A percentile compares a stretch with the other conserved stretches of the same genome.
phyloP scores from a whole-genome alignment of 2,113 vertebrate genomes.

The Anhinga rufa region DNA sequence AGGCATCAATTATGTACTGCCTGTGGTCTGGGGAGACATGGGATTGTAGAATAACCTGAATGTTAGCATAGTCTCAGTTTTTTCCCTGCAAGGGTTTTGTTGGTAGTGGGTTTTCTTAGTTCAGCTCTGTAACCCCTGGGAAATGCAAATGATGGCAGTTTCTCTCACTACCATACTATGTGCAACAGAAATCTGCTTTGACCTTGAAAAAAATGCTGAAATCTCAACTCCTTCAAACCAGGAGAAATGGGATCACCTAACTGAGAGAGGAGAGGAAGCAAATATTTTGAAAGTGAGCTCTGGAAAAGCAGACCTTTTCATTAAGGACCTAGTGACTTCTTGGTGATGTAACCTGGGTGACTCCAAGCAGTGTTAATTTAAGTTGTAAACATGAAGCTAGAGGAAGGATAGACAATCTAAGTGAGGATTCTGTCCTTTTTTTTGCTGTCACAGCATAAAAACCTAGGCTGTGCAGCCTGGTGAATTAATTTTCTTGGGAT shows the following conservation, averaged over 20 bases:
- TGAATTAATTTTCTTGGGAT: conserved; percentile 19
- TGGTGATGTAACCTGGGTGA: background rate
- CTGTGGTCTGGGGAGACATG: background rate
- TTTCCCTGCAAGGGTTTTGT: background rate
- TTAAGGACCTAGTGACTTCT: background rate
- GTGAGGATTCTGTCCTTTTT: background rate
- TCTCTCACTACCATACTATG: background rate
- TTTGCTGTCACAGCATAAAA: background rate
- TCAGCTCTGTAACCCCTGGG: background rate
- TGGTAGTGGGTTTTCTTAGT: background rate
- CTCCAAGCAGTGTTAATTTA: background rate
- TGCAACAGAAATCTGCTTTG: background rate
- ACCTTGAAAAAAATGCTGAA: background rate
- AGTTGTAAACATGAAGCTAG: background rate
- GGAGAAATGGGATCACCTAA: background rate
- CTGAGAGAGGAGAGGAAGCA: background rate
- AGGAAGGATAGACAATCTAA: background rate
- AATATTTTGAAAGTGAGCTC: background rate
- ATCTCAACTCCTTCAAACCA: background rate
- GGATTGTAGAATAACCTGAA: background rate
- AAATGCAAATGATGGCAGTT: background rate
- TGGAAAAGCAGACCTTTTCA: background rate
- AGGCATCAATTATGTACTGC: background rate
- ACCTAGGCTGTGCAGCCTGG: background rate
- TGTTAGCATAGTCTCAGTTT: background rate